Percentiles rank a stretch among this genome's conserved stretches.
These are phyloP conservation scores for Ephialtes manifestator DNA, from an alignment of 2,888 invertebrate species.

Conservation along the genomic window DNA sequence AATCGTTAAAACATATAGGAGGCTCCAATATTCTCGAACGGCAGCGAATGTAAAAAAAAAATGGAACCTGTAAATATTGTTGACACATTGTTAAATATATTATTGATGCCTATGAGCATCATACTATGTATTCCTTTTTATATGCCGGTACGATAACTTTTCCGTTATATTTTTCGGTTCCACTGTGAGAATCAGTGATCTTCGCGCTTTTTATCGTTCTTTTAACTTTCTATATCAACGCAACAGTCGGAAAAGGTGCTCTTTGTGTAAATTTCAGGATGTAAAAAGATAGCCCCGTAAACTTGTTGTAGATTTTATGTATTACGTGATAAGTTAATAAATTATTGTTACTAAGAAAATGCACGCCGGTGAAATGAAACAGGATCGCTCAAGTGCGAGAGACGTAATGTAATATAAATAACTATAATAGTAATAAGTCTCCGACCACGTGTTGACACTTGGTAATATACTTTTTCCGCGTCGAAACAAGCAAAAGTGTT, in stretches of 20 bases:
- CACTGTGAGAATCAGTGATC: slow-evolving; percentile 36
- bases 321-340: slow-evolving; percentile 57
- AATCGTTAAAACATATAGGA: not conserved
- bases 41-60: slow-evolving; percentile 22
- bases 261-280: slow-evolving; percentile 51
- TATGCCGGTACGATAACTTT: slow-evolving; percentile 10
- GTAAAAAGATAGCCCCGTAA: slow-evolving; percentile 54
- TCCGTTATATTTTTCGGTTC: slow-evolving; percentile 27
- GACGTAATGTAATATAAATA: slow-evolving; percentile 36
- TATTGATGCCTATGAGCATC: slow-evolving; percentile 18
- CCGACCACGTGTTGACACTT: slow-evolving; percentile 51
- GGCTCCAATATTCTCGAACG: slow-evolving; percentile 38
- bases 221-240: slow-evolving; percentile 37
- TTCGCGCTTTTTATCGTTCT: slow-evolving; percentile 7
- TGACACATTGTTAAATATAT: slow-evolving; percentile 64
- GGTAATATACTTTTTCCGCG: slow-evolving; percentile 54
- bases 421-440: slow-evolving; percentile 37
- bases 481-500: slow-evolving; percentile 56
- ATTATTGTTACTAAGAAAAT: slow-evolving; percentile 63
- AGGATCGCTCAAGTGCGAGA: slow-evolving; percentile 33
- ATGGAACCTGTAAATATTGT: slow-evolving; percentile 74
- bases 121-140: slow-evolving; percentile 33
- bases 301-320: slow-evolving; percentile 61
- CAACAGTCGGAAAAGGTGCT: slow-evolving; percentile 41
- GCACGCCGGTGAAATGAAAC: slow-evolving; percentile 28